Percentiles rank a stretch among this genome's conserved stretches.
Conservation (phyloP, 2,113 vertebrate species). For the Charadrius vociferus region DNA sequence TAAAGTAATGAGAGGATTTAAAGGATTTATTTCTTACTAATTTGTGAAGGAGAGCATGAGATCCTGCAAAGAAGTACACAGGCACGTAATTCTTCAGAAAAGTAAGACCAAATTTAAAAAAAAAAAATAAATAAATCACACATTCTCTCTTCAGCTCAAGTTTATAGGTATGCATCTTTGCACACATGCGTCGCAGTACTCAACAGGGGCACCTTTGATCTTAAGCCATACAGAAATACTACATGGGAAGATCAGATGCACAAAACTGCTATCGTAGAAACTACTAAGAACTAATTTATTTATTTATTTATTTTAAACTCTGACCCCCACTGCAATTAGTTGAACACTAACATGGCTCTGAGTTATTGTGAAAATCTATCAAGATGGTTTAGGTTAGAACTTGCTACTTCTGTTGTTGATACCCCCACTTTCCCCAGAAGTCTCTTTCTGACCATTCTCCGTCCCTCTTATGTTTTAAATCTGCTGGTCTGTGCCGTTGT, state of each 20-base stretch:
- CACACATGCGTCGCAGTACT: background rate
- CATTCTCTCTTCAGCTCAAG: background rate
- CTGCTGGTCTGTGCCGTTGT: background rate
- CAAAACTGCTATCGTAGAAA: background rate
- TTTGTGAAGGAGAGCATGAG: background rate
- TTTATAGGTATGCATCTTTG: background rate
- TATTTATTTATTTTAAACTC: background rate
- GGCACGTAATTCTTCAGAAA: background rate
- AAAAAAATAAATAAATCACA: background rate
- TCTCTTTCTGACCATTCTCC: background rate
- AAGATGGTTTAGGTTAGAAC: background rate
- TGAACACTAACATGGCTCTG: background rate
- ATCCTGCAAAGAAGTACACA: background rate
- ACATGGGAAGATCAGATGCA: background rate
- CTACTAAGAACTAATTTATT: background rate
- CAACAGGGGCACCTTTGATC: background rate
- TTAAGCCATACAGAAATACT: background rate
- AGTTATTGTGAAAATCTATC: background rate
- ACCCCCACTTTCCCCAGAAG: background rate
- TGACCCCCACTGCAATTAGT: background rate
- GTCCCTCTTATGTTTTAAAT: background rate
- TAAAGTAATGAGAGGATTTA: background rate
- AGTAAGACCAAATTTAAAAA: background rate
- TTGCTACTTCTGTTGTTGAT: background rate
- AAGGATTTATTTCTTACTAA: background rate